These are phyloP conservation scores for Helicoverpa zea DNA, from an alignment of 1,140 invertebrate genomes.

Conservation along the genomic window DNA sequence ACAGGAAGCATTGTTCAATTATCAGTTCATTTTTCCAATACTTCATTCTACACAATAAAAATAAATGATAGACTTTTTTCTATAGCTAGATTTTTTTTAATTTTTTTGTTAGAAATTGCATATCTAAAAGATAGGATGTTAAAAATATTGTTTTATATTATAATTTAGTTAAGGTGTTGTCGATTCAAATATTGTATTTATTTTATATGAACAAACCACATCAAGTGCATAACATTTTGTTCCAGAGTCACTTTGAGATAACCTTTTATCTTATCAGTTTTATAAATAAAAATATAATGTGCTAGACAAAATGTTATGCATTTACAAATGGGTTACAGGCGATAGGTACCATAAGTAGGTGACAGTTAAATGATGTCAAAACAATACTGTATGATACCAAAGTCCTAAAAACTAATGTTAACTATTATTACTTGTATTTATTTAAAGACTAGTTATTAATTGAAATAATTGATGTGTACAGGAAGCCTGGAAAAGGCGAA, in stretches of 20 bases:
- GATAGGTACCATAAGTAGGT: not conserved
- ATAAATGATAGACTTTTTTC: not conserved
- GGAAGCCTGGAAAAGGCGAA: slow-evolving; percentile 92
- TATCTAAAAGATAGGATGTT: not conserved
- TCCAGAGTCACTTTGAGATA: slow-evolving; percentile 3
- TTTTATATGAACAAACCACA: slow-evolving; percentile 39
- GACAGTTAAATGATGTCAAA: not conserved
- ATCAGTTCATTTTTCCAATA: no score
- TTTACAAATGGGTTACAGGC: slow-evolving; percentile 9
- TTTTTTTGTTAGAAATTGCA: not conserved
- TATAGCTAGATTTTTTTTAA: not conserved
- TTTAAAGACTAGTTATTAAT: slow-evolving; percentile 8
- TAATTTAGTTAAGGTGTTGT: slow-evolving; percentile 84
- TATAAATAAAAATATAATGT: slow-evolving; percentile 24
- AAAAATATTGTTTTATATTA: slow-evolving; percentile 35
- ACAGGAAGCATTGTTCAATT: no score
- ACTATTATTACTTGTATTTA: not conserved
- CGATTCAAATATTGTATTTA: slow-evolving; percentile 68
- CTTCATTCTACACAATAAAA: not conserved
- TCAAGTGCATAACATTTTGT: slow-evolving; percentile 18
- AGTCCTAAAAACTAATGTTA: not conserved
- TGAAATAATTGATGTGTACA: slow-evolving; percentile 80
- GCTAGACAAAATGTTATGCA: slow-evolving; percentile 19
- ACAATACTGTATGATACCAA: slow-evolving; percentile 16
- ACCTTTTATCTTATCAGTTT: slow-evolving; percentile 37